Conservation (phyloP, 2,797 vertebrate genomes). For the Sarcoramphus papa region DNA sequence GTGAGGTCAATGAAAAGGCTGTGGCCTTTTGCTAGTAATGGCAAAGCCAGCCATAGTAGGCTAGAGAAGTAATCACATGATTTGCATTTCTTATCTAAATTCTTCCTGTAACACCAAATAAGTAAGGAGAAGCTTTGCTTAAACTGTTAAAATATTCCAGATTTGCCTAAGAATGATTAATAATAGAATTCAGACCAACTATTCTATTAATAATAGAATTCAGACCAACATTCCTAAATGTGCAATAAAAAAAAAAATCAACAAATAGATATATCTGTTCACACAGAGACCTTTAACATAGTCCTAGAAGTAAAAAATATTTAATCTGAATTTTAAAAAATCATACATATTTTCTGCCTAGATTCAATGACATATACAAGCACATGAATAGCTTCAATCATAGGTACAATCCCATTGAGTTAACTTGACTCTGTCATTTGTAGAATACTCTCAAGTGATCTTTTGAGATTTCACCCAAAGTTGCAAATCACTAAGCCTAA, state of each 20-base stretch:
- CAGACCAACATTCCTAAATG: background rate
- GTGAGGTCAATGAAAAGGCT: background rate
- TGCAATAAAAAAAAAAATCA: background rate
- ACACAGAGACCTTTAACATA: background rate
- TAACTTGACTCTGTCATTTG: background rate
- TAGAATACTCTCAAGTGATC: background rate
- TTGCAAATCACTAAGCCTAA: background rate
- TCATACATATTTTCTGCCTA: background rate
- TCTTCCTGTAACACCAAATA: background rate
- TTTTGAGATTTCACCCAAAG: background rate
- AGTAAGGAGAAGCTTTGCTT: background rate
- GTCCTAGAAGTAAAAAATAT: background rate
- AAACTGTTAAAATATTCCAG: background rate
- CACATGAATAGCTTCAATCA: background rate
- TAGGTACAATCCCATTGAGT: background rate
- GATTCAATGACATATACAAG: background rate
- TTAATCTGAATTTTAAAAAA: background rate
- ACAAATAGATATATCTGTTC: background rate
- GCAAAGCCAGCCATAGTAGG: background rate
- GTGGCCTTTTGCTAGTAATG: background rate
- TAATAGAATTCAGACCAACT: background rate
- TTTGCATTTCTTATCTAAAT: background rate
- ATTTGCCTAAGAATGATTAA: background rate
- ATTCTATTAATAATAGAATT: background rate
- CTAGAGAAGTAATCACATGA: background rate